These are phyloP conservation scores for Sebastes baramenuke DNA, from an alignment of 2,797 vertebrate species.

Conservation along the genomic window DNA sequence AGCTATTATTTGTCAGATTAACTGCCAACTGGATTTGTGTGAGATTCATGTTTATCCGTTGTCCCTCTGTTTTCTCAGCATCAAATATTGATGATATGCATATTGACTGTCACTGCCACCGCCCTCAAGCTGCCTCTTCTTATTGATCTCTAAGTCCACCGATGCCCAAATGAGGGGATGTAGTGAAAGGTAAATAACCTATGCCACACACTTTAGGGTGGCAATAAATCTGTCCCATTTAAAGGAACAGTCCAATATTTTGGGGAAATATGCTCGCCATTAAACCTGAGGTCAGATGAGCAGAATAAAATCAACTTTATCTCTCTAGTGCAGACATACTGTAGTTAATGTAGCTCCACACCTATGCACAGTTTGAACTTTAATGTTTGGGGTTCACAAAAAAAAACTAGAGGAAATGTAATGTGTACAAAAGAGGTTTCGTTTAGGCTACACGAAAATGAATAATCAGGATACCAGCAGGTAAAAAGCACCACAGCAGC, in stretches of 20 bases:
- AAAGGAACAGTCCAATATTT: not conserved
- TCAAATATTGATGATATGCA: slow-evolving; percentile 60
- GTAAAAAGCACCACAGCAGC: too few relatives aligned
- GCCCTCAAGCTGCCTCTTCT: slow-evolving; percentile 10
- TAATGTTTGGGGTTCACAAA: too few relatives aligned
- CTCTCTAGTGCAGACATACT: not conserved
- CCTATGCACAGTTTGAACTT: too few relatives aligned
- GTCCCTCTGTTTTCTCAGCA: slow-evolving; percentile 42
- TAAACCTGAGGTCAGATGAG: not conserved
- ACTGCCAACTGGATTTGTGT: slow-evolving; percentile 18
- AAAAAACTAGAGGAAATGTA: not conserved
- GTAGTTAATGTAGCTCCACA: too few relatives aligned
- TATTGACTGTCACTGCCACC: slow-evolving; percentile 35
- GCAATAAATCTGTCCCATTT: not conserved
- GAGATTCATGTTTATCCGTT: slow-evolving; percentile 32
- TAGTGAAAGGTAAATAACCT: not conserved
- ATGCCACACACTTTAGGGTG: not conserved
- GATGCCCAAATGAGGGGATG: slow-evolving; percentile 10
- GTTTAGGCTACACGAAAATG: not conserved
- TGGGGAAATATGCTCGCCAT: not conserved
- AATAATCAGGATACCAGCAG: not conserved
- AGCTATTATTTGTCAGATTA: slow-evolving; percentile 35
- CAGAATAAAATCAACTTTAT: not conserved
- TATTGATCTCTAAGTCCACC: slow-evolving; percentile 13
- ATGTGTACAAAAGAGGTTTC: not conserved